phyloP scores from a whole-genome alignment of 2,888 invertebrate species.

The Phaedon cochleariae region DNA sequence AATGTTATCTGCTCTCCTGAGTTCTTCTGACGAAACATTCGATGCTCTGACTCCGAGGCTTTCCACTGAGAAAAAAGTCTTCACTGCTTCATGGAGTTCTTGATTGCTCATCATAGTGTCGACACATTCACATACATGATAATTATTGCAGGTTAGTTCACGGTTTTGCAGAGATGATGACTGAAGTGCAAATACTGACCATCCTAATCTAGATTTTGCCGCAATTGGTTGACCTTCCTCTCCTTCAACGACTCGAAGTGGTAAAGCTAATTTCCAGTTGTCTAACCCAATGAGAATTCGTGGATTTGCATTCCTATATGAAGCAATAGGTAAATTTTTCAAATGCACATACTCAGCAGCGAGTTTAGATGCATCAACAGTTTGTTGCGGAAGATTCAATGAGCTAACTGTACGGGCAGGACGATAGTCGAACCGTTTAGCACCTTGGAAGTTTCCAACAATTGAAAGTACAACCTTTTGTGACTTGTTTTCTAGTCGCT shows the following conservation, averaged over 20 bases:
- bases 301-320: slow-evolving; percentile 11
- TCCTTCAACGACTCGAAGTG: slow-evolving; percentile 20
- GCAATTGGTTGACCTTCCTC: slow-evolving; percentile 29
- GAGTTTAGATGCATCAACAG: background rate
- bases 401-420: background rate
- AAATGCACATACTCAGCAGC: background rate
- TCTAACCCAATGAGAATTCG: slow-evolving; percentile 22
- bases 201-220: slow-evolving; percentile 38
- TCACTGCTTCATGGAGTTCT: slow-evolving; percentile 12
- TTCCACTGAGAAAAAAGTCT: slow-evolving; percentile 24
- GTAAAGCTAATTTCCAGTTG: slow-evolving; percentile 21
- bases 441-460: background rate
- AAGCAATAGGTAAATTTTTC: slow-evolving; percentile 10
- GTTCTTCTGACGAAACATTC: slow-evolving; percentile 4
- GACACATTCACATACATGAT: slow-evolving; percentile 3
- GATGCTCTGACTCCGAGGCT: slow-evolving; percentile 21
- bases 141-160: background rate
- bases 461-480: slow-evolving; percentile 2
- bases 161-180: background rate
- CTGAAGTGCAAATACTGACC: slow-evolving; percentile 30
- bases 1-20: slow-evolving; percentile 9
- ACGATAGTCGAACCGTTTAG: background rate
- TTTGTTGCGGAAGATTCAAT: background rate
- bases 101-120: background rate
- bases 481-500: background rate